phyloP scores from a whole-genome alignment of 2,888 invertebrate species.

The Caenorhabditis auriculariae region DNA sequence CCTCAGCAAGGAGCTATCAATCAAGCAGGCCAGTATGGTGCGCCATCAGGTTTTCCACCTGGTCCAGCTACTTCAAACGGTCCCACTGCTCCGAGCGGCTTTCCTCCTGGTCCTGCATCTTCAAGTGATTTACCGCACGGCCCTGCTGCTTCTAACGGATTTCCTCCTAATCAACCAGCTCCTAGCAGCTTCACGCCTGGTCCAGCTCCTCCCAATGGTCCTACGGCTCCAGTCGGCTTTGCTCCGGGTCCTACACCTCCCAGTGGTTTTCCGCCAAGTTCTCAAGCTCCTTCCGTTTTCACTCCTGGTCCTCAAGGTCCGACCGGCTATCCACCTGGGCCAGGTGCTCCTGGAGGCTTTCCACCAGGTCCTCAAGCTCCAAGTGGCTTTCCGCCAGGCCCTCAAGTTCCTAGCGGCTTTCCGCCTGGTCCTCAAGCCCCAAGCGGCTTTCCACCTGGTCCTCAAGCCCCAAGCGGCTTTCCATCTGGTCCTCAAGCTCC shows the following conservation, averaged over 20 bases:
- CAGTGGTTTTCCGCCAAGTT: conserved; percentile 1
- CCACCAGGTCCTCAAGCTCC: conserved; percentile 3
- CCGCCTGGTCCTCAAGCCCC: conserved; percentile 11
- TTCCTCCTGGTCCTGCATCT: conserved; percentile 13
- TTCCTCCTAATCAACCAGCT: background rate
- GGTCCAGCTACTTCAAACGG: conserved; percentile 2
- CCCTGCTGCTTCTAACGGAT: background rate
- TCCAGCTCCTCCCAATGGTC: no score
- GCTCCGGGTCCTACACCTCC: conserved; percentile 5
- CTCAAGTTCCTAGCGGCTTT: conserved; percentile 4
- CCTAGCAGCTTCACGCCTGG: conserved; percentile 15
- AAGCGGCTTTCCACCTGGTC: conserved; percentile 15
- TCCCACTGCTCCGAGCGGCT: conserved; percentile 10
- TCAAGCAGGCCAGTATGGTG: background rate
- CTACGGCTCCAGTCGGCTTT: no score
- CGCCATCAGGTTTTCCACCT: conserved; percentile 4
- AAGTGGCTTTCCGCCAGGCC: conserved; percentile 15
- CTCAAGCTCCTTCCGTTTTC: conserved; percentile 8
- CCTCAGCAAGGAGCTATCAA: no score
- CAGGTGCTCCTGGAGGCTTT: conserved; percentile 1
- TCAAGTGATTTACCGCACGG: conserved; percentile 15
- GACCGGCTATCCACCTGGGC: conserved; percentile 6
- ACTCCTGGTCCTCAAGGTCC: conserved; percentile 2
- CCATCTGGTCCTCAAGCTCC: conserved; percentile 10
- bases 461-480: conserved; percentile 5